These are phyloP conservation scores for Nephrocerus scutellatus DNA, from an alignment of 2,888 invertebrate species.

Conservation along the genomic window DNA sequence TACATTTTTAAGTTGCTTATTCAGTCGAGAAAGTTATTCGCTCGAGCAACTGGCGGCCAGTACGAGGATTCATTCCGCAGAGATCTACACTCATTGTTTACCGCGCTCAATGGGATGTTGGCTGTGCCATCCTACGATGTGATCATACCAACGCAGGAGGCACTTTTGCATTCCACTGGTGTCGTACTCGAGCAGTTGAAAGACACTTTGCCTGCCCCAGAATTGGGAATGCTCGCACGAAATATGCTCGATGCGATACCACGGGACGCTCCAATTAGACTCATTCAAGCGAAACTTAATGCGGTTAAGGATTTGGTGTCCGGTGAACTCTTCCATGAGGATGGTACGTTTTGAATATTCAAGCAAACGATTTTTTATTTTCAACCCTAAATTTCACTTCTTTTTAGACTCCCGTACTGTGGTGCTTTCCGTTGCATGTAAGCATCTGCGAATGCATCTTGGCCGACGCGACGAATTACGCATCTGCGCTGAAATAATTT, in stretches of 20 bases:
- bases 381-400: neutral
- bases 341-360: slow-evolving; percentile 50
- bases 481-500: slow-evolving; percentile 78
- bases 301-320: slow-evolving; percentile 76
- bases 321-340: slow-evolving; percentile 65
- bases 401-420: slow-evolving; percentile 73
- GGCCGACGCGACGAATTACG: slow-evolving; percentile 73
- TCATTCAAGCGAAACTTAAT: slow-evolving; percentile 73
- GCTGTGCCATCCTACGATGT: slow-evolving; percentile 63
- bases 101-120: slow-evolving; percentile 71
- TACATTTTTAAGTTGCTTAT: slow-evolving; percentile 90
- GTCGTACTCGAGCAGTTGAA: slow-evolving; percentile 77
- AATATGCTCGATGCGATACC: slow-evolving; percentile 70
- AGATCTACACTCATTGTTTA: slow-evolving; percentile 74
- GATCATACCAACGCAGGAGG: slow-evolving; percentile 72
- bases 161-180: slow-evolving; percentile 73
- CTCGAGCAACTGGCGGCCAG: slow-evolving; percentile 79
- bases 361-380: slow-evolving; percentile 9
- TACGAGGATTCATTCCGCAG: slow-evolving; percentile 80
- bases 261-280: slow-evolving; percentile 52
- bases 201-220: slow-evolving; percentile 64
- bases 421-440: slow-evolving; percentile 74
- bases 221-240: slow-evolving; percentile 69
- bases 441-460: slow-evolving; percentile 76
- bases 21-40: slow-evolving; percentile 76